phyloP scores from a whole-genome alignment of 2,888 invertebrate genomes.

The Pimpla rufipes region DNA sequence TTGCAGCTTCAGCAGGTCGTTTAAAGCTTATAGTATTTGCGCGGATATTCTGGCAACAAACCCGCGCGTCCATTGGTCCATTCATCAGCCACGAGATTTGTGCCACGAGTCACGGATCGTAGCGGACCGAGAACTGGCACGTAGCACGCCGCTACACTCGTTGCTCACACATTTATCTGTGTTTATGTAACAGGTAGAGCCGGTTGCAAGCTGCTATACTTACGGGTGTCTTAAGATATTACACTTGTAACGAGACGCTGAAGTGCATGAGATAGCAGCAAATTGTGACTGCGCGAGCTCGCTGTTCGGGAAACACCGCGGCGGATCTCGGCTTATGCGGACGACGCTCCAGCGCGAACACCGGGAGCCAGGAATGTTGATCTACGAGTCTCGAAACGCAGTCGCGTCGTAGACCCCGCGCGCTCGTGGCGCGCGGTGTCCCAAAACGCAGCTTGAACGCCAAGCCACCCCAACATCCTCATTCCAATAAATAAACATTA shows the following conservation, averaged over 20 bases:
- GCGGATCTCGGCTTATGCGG: neutral
- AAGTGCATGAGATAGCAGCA: conserved; percentile 12
- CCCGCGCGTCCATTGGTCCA: conserved; percentile 75
- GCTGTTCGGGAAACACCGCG: neutral
- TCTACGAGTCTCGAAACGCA: conserved; percentile 77
- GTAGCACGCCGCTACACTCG: neutral
- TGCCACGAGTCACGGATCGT: conserved; percentile 65
- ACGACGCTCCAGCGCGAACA: conserved; percentile 69
- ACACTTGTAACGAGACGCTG: conserved; percentile 28
- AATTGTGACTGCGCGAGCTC: conserved; percentile 8
- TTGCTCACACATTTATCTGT: neutral
- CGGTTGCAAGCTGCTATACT: neutral
- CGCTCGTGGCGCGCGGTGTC: conserved; percentile 22
- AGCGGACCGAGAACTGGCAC: neutral
- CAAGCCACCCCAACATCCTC: conserved; percentile 64
- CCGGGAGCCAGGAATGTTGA: conserved; percentile 80
- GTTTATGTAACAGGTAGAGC: conserved; percentile 52
- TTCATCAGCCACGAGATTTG: conserved; percentile 74
- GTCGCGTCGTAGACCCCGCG: conserved; percentile 49
- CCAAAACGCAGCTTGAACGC: conserved; percentile 37
- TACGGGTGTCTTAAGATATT: conserved; percentile 34
- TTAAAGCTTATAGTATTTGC: conserved; percentile 13
- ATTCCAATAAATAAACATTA: conserved; percentile 77
- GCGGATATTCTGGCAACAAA: conserved; percentile 49
- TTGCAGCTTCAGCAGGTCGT: neutral